Evolutionary conservation across 2,888 invertebrate genomes (phyloP).

Genomic region (Polydrusus pterygomalis): DNA sequence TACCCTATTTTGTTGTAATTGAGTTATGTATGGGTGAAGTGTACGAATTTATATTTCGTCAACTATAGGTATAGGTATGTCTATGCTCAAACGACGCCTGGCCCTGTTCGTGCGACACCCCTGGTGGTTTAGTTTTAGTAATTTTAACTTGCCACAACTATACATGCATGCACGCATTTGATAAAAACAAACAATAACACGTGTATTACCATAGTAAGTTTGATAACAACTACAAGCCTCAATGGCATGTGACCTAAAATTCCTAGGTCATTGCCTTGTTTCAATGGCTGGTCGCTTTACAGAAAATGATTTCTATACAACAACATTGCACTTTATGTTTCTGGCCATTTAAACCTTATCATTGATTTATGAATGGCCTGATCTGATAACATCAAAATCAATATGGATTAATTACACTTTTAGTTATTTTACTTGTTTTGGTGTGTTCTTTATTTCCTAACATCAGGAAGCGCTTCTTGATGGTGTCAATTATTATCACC

Average conservation of each 20-base stretch:
- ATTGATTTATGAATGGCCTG: constrained; percentile 48
- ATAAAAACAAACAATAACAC: constrained; percentile 51
- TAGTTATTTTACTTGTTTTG: not conserved
- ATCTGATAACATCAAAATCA: constrained; percentile 34
- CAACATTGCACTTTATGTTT: constrained; percentile 41
- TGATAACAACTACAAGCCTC: constrained; percentile 44
- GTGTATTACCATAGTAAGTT: constrained; percentile 44
- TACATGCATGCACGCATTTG: constrained; percentile 3
- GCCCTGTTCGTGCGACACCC: too few species aligned
- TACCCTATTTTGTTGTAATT: too few species aligned
- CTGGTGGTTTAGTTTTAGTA: too few species aligned
- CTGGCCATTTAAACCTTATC: constrained; percentile 43
- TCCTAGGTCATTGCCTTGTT: constrained; percentile 62
- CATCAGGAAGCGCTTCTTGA: not conserved
- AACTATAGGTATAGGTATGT: too few species aligned
- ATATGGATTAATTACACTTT: constrained; percentile 28
- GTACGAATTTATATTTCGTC: too few species aligned
- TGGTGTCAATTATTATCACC: too few species aligned
- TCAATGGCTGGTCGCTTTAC: constrained; percentile 24
- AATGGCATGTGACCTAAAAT: constrained; percentile 61
- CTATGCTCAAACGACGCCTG: too few species aligned
- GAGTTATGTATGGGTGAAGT: too few species aligned
- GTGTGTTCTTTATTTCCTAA: not conserved
- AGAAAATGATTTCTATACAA: constrained; percentile 36
- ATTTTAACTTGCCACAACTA: too few species aligned